A percentile compares a stretch with the other conserved stretches of the same genome.
phyloP scores from a whole-genome alignment of 2,113 vertebrate species.

The Centropristis striata region DNA sequence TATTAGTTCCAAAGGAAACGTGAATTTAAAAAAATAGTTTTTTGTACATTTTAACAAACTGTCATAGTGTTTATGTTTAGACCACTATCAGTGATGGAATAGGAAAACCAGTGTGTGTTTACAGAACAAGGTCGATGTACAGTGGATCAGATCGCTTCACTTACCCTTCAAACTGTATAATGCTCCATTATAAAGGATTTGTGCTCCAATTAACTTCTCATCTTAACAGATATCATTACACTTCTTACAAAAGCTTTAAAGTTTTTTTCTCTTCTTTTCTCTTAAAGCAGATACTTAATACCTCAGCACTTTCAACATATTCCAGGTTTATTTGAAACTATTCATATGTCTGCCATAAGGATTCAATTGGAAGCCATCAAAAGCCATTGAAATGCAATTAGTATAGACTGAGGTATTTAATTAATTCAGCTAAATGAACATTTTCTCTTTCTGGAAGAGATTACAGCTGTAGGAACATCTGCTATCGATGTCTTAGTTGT shows the following conservation, averaged over 20 bases:
- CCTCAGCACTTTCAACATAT: slow-evolving; percentile 11
- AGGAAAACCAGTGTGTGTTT: not conserved
- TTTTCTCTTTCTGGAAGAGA: slow-evolving; percentile 67
- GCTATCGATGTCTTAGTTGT: slow-evolving; percentile 63
- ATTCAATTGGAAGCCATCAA: slow-evolving; percentile 48
- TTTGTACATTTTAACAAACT: too few relatives aligned
- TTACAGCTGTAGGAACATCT: slow-evolving; percentile 82
- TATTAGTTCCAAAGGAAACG: too few relatives aligned
- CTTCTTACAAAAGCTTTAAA: not conserved
- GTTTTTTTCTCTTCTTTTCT: not conserved
- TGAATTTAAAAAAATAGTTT: too few relatives aligned
- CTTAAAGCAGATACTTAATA: not conserved
- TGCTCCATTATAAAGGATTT: not conserved
- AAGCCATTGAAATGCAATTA: slow-evolving; percentile 62
- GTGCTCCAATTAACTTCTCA: not conserved
- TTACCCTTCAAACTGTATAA: not conserved
- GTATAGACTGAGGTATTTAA: slow-evolving; percentile 68
- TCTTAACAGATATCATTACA: not conserved
- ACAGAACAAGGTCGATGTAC: not conserved
- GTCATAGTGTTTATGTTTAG: not conserved
- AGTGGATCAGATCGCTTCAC: not conserved
- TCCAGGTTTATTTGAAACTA: slow-evolving; percentile 21
- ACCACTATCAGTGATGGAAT: not conserved
- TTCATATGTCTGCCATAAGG: slow-evolving; percentile 31
- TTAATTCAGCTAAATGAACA: slow-evolving; percentile 73